These are phyloP conservation scores for Azemiops feae DNA, from an alignment of 2,113 vertebrate species.

Conservation along the genomic window DNA sequence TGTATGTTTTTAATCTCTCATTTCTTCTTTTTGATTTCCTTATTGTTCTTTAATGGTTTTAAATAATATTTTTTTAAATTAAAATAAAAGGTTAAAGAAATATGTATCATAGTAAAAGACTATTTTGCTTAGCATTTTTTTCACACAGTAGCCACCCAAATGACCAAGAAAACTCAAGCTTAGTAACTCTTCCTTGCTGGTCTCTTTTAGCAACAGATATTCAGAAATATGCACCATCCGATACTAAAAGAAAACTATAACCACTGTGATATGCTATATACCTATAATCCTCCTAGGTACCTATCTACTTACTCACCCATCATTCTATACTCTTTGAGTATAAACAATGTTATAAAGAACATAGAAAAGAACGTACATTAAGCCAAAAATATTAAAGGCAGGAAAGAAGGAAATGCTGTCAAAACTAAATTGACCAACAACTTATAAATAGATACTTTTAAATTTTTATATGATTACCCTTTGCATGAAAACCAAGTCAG, in stretches of 20 bases:
- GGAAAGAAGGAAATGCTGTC: background rate
- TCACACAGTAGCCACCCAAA: background rate
- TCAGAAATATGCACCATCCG: background rate
- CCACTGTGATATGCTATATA: background rate
- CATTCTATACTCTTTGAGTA: background rate
- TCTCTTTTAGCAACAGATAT: background rate
- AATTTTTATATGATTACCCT: background rate
- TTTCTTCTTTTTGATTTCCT: background rate
- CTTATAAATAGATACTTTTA: background rate
- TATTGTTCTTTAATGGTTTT: background rate
- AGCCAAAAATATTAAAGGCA: background rate
- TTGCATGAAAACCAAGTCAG: background rate
- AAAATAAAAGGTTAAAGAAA: background rate
- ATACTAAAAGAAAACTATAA: background rate
- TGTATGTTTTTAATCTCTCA: background rate
- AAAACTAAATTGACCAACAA: background rate
- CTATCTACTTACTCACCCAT: background rate
- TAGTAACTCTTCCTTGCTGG: background rate
- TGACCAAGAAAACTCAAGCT: background rate
- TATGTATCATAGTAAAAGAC: background rate
- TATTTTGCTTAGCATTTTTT: background rate
- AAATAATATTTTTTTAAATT: background rate
- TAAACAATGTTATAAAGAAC: background rate
- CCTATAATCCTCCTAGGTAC: background rate
- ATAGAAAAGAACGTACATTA: background rate